Base-by-base conservation (phyloP, 2,888 invertebrate genomes). In the Caenorhabditis doughertyi region DNA sequence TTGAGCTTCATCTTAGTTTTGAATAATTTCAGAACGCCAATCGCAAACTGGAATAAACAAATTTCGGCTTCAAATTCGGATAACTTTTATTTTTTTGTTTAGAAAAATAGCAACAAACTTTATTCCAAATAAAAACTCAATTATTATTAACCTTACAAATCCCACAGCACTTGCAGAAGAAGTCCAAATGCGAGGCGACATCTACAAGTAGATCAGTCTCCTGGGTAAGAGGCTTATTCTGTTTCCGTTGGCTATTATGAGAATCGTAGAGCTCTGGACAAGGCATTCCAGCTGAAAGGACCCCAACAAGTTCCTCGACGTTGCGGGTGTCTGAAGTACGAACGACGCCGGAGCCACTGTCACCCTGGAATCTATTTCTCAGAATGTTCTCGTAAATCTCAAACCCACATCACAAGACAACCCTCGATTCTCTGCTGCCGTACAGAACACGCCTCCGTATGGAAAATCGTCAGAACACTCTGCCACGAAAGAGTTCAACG, bases 131-230 rank as follows among this genome's bases (percentile, higher is more conserved):
- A 55, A 56, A 13, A 42, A 42, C 21, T 56, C 42, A 55, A 9
- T 56, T 56, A n/a, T 51, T 58, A 7, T 25, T 27, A 13, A 27
- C n/a, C n/a, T 47, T 27, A 29, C 82, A 82, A 16, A 82, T 23
- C n/a, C 82, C 82, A 44, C 82, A 82, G 25, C 82, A 82, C 7
- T 18, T 53, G 44, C 82, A 82, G 29, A 82, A 73, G 53, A 79
- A 82, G 13, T 73, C 64, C 16, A 60, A 21, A 55, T 73, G 70
- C 0, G n/a, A 9, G 3, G 73, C 18, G 11, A 82, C 77, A 35
- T 79, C 73, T 11, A 82, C 44, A 3, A 72, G 23, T 1, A 82
- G 49, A 58, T 82, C 82, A 13, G 65, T 55, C 39, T 72, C 72
- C 16, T 27, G 51, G 1, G 72, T 73, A 58, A 70, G n/a, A 21